Evolutionary conservation across 2,888 invertebrate genomes (phyloP).

Genomic region (Callyntrura guangdongensis): DNA sequence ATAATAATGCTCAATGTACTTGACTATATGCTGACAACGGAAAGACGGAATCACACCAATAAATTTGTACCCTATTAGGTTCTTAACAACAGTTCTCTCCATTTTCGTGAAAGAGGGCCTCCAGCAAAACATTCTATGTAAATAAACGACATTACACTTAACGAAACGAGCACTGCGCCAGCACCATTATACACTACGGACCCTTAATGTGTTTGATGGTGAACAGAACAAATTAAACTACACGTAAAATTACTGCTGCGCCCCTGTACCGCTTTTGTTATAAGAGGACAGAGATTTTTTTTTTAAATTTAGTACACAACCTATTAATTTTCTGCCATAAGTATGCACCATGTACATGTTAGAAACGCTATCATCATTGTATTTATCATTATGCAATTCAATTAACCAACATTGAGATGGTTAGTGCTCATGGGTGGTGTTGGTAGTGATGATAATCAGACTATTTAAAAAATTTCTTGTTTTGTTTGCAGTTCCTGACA

Average conservation of each 20-base stretch:
- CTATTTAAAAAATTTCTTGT: conserved; percentile 37
- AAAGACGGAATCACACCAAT: not conserved
- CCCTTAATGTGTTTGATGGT: no score
- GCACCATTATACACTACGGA: not conserved
- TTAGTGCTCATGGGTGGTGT: not conserved
- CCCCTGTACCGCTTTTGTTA: not conserved
- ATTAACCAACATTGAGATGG: not conserved
- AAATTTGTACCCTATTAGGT: conserved; percentile 34
- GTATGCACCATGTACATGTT: not conserved
- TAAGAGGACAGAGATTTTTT: not conserved
- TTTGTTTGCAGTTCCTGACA: conserved; percentile 84
- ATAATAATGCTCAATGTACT: not conserved
- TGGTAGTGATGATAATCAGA: conserved; percentile 26
- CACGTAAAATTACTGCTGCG: not conserved
- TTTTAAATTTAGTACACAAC: not conserved
- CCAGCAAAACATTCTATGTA: conserved; percentile 30
- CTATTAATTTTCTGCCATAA: not conserved
- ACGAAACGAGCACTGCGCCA: not conserved
- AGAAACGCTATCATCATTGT: not conserved
- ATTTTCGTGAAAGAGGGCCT: not conserved
- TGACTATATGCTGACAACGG: not conserved
- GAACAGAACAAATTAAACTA: conserved; percentile 2
- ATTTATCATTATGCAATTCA: not conserved
- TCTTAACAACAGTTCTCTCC: not conserved
- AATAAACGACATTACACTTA: conserved; percentile 26